Evolutionary conservation across 1,140 invertebrate species (phyloP).

Genomic region (Pentalonia nigronervosa): DNA sequence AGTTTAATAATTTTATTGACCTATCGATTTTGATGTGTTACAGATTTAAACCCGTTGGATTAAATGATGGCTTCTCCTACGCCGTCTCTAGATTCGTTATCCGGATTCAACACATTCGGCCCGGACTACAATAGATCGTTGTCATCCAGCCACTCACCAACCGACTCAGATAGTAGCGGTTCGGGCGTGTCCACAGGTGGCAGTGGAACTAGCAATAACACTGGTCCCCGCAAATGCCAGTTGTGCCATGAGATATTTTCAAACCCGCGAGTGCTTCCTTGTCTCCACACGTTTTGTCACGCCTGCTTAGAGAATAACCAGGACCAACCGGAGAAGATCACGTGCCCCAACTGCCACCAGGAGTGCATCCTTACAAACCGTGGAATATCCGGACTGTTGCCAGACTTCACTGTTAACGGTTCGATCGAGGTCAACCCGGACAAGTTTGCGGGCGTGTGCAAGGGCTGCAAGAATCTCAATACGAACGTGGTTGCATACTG

Average conservation of each 20-base stretch:
- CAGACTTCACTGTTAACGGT: constrained; percentile 72
- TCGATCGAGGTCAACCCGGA: constrained; percentile 47
- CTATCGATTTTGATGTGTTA: constrained; percentile 63
- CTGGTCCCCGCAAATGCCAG: constrained; percentile 81
- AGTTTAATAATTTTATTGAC: not conserved
- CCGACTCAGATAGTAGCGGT: constrained; percentile 81
- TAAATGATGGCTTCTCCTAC: constrained; percentile 79
- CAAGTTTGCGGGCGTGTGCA: constrained; percentile 71
- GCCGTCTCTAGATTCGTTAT: constrained; percentile 87
- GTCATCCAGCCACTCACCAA: constrained; percentile 75
- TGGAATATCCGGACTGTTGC: constrained; percentile 71
- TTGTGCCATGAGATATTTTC: constrained; percentile 82
- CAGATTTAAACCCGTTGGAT: constrained; percentile 75
- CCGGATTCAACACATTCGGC: constrained; percentile 81
- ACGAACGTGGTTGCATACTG: constrained; percentile 88
- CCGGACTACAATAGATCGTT: constrained; percentile 69
- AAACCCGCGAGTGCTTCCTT: constrained; percentile 77
- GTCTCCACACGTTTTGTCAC: constrained; percentile 85
- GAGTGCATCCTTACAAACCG: constrained; percentile 72
- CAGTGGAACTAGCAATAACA: constrained; percentile 77
- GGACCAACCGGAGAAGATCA: constrained; percentile 79
- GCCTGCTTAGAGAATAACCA: constrained; percentile 78
- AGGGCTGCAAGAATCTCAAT: constrained; percentile 86
- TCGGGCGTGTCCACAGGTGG: constrained; percentile 64
- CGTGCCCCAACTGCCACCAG: constrained; percentile 81